A percentile compares a stretch with the other conserved stretches of the same genome.
phyloP scores from a whole-genome alignment of 2,797 vertebrate genomes.

The Acipenser transmontanus region DNA sequence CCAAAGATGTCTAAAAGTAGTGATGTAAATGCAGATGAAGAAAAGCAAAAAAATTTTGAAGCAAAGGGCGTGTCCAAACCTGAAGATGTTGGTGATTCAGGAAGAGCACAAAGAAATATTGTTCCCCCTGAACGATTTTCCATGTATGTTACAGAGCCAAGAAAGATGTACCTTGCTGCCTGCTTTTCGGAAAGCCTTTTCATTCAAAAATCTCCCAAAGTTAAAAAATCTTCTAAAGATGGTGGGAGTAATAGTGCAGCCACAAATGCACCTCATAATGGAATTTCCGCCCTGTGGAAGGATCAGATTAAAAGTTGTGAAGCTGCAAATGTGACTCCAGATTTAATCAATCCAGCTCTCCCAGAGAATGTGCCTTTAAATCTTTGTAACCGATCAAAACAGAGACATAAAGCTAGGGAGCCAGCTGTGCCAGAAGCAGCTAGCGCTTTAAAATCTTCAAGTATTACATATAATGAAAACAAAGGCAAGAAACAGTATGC shows the following conservation, averaged over 20 bases:
- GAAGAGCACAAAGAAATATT: conserved; percentile 70
- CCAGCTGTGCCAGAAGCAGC: conserved; percentile 9
- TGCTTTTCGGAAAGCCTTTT: conserved; percentile 62
- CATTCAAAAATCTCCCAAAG: conserved; percentile 43
- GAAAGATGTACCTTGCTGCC: conserved; percentile 60
- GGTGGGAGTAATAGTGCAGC: conserved; percentile 7
- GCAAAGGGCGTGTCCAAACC: conserved; percentile 28
- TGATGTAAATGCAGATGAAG: not conserved
- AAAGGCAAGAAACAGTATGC: conserved; percentile 21
- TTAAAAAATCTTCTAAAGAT: conserved; percentile 37
- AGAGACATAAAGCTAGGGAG: conserved; percentile 7
- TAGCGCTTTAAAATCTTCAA: no score
- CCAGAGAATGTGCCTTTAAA: conserved; percentile 17
- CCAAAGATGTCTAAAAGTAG: no score
- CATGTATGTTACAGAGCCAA: conserved; percentile 77
- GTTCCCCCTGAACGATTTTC: conserved; percentile 81
- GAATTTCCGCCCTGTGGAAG: conserved; percentile 16
- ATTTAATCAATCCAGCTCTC: no score
- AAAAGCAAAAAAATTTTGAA: conserved; percentile 16
- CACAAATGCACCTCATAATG: conserved; percentile 27
- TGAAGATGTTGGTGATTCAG: conserved; percentile 40
- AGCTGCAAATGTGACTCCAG: conserved; percentile 21
- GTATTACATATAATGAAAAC: conserved; percentile 8
- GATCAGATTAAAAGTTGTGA: conserved; percentile 34
- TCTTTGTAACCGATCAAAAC: conserved; percentile 17